A percentile compares a stretch with the other conserved stretches of the same genome.
Conservation (phyloP, 2,797 vertebrate genomes). For the Neosilurus mollespiculum region DNA sequence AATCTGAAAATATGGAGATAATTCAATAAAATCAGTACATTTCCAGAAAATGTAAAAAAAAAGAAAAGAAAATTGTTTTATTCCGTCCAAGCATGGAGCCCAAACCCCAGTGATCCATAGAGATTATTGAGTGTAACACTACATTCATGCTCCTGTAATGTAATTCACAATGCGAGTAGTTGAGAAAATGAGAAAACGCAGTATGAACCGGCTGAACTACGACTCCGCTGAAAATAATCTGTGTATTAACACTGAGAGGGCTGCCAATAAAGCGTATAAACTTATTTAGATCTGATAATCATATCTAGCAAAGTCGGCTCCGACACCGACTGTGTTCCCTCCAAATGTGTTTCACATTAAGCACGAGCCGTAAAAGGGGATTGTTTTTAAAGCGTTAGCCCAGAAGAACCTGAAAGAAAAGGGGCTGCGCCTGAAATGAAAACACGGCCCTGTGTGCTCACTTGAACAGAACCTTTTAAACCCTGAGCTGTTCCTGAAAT, state of each 20-base stretch:
- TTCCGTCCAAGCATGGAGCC: neutral
- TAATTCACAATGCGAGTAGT: neutral
- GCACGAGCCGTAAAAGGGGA: neutral
- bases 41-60: too few relatives aligned
- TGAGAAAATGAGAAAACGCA: conserved; percentile 28
- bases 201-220: conserved; percentile 10
- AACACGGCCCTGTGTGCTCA: conserved; percentile 21
- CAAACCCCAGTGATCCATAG: neutral
- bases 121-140: conserved; percentile 17
- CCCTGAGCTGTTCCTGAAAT: neutral
- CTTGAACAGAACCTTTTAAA: conserved; percentile 24
- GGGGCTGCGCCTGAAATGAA: conserved; percentile 12
- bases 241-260: conserved; percentile 15
- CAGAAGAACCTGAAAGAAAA: neutral
- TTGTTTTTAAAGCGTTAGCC: conserved; percentile 8
- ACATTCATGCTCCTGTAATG: conserved; percentile 20
- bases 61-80: neutral
- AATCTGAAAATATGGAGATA: neutral
- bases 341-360: conserved; percentile 33
- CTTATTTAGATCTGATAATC: conserved; percentile 37
- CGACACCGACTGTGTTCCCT: neutral
- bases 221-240: conserved; percentile 13
- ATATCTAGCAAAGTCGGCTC: conserved; percentile 16
- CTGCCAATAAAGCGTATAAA: conserved; percentile 33
- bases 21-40: neutral